Percentiles rank a stretch among this genome's conserved stretches.
phyloP scores from a whole-genome alignment of 2,797 vertebrate species.

The Rhynchonycteris naso region DNA sequence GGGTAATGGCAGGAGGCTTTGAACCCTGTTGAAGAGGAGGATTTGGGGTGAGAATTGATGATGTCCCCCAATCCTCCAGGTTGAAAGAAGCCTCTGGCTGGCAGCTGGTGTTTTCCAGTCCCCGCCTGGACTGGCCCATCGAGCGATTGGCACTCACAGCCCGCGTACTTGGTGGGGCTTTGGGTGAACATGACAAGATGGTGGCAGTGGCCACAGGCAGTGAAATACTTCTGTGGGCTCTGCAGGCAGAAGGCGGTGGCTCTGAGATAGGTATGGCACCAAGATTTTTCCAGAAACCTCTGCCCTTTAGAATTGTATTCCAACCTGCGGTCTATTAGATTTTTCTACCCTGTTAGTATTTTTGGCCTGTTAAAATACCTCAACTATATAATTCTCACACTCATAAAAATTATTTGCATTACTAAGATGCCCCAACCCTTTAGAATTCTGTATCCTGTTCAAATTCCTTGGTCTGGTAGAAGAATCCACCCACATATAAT shows the following conservation, averaged over 20 bases:
- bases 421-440: background rate
- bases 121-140: slow-evolving; percentile 93
- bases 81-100: slow-evolving; percentile 94
- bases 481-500: background rate
- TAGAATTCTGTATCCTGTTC: background rate
- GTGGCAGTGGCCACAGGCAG: slow-evolving; percentile 91
- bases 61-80: slow-evolving; percentile 79
- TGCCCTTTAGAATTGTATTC: background rate
- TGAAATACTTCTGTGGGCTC: slow-evolving; percentile 94
- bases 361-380: background rate
- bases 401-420: background rate
- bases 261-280: slow-evolving; percentile 91
- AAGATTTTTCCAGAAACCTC: background rate
- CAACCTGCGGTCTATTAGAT: background rate
- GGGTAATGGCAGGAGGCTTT: background rate
- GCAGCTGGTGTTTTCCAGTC: slow-evolving; percentile 95
- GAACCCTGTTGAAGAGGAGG: background rate
- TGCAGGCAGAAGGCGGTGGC: slow-evolving; percentile 91
- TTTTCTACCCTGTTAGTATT: background rate
- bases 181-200: slow-evolving; percentile 96
- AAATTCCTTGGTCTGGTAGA: background rate
- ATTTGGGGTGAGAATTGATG: background rate
- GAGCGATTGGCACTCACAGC: slow-evolving; percentile 94
- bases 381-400: background rate
- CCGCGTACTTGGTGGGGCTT: slow-evolving; percentile 91